Base-by-base conservation (phyloP, 2,888 invertebrate species). In the Leucophenga maculata region DNA sequence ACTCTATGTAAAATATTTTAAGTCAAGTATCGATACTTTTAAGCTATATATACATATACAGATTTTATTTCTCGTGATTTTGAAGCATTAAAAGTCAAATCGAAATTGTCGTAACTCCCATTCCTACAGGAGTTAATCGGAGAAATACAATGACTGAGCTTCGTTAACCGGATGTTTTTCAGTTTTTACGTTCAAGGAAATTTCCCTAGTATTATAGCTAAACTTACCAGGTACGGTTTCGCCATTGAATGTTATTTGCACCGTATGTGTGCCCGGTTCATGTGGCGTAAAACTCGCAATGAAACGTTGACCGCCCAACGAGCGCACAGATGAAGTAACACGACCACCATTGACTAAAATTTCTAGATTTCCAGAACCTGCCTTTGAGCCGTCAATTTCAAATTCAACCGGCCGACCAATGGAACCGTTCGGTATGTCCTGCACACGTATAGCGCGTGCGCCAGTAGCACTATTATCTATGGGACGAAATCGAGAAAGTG, bases 321-420 rank as follows among this genome's bases (percentile, higher is more conserved):
- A 95, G 74, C 95, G 92, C 14, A 99, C 97, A 68, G 96, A 96
- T 79, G 98, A 98, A 9, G 97, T 96, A 31, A 98, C 97, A 75
- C 97, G 93, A 4, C 97, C 95, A 50, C 97, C 97, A 84, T 98
- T 97, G 9, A 98, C 97, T 75, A 98, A 92, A 77, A 99, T 95
- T 89, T 98, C 98, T 77, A 99, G 89, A 89, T 98, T 97, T 16
- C 98, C 99, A 3, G 97, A 96, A 48, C 98, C 98, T n/a, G 98
- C 98, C 76, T 93, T 92, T 71, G 96, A 94, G 69, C 98, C 97
- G 89, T 99, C 98, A 89, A 99, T 98, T 90, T 97, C 96, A 90
- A 99, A 99, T 89, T 97, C 96, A 67, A 98, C 97, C 67, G 97
- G 95, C 87, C 94, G 93, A 77, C 97, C 97, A 68, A 98, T 92